Percentiles rank a stretch among this genome's conserved stretches.
These are phyloP conservation scores for Drosophila kambysellisi DNA, from an alignment of 2,888 invertebrate genomes.

Conservation along the genomic window DNA sequence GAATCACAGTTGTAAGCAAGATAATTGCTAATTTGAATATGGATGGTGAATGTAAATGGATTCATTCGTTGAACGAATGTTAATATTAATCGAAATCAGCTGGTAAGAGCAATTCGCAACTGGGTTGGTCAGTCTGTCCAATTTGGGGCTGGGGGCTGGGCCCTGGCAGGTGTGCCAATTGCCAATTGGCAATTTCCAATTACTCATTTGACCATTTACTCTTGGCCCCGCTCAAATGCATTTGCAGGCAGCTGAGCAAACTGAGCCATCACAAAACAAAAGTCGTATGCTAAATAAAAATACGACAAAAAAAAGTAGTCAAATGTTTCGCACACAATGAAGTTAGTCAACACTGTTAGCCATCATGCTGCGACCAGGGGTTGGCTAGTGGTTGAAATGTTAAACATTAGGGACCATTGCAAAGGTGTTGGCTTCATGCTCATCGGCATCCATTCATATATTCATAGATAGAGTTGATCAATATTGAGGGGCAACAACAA, in stretches of 20 bases:
- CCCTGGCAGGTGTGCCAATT: constrained; percentile 35
- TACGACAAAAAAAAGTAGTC: background rate
- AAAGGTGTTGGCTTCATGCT: background rate
- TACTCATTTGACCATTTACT: constrained; percentile 14
- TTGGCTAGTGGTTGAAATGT: background rate
- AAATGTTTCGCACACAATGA: constrained; percentile 25
- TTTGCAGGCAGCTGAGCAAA: constrained; percentile 33
- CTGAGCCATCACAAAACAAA: constrained; percentile 9
- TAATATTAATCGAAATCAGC: constrained; percentile 21
- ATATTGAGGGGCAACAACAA: background rate
- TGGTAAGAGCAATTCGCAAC: constrained; percentile 16
- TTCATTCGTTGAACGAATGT: constrained; percentile 14
- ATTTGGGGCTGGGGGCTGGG: constrained; percentile 18
- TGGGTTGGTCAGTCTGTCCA: constrained; percentile 8
- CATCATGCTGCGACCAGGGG: constrained; percentile 1
- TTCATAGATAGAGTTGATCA: background rate
- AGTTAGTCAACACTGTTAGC: constrained; percentile 24
- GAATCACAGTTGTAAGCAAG: background rate
- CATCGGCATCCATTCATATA: background rate
- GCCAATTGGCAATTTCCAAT: constrained; percentile 31
- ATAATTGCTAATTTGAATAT: constrained; percentile 20
- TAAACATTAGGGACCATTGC: background rate
- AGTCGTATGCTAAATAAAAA: background rate
- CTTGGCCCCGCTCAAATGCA: constrained; percentile 19
- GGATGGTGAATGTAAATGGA: constrained; percentile 9